These are phyloP conservation scores for Eutolmus rufibarbis DNA, from an alignment of 2,888 invertebrate species.

Conservation along the genomic window DNA sequence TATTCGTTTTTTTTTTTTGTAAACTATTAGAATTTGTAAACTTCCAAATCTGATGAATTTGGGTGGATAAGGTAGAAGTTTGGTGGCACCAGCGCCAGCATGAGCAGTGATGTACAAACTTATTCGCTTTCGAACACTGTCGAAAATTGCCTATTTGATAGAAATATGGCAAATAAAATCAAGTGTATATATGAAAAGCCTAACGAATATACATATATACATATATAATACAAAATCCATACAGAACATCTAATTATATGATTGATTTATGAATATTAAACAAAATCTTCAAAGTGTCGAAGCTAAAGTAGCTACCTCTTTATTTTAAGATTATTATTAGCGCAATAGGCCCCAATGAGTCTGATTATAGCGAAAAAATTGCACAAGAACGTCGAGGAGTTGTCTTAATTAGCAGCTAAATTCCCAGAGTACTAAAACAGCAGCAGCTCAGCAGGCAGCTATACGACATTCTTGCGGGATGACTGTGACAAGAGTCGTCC, in stretches of 20 bases:
- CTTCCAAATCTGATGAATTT: too few relatives aligned
- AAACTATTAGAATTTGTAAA: too few relatives aligned
- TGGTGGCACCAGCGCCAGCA: too few relatives aligned
- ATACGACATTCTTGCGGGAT: neutral
- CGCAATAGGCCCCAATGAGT: neutral
- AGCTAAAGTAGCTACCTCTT: neutral
- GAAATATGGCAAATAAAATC: too few relatives aligned
- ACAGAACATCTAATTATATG: neutral
- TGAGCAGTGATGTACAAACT: too few relatives aligned
- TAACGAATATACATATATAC: too few relatives aligned
- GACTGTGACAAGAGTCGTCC: neutral
- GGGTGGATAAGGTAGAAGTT: too few relatives aligned
- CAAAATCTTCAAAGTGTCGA: neutral
- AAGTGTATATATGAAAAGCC: too few relatives aligned
- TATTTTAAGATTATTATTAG: neutral
- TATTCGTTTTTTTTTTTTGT: too few relatives aligned
- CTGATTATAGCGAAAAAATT: neutral
- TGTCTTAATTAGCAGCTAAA: neutral
- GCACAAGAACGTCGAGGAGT: neutral
- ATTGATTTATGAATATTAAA: neutral
- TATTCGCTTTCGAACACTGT: too few relatives aligned
- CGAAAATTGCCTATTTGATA: too few relatives aligned
- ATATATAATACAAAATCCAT: too few relatives aligned
- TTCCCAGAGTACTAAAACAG: neutral
- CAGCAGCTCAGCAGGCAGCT: neutral